Evolutionary conservation across 2,797 vertebrate genomes (phyloP), one percentile per base, ranked within the genome.

Genomic region (Tragopan temminckii): DNA sequence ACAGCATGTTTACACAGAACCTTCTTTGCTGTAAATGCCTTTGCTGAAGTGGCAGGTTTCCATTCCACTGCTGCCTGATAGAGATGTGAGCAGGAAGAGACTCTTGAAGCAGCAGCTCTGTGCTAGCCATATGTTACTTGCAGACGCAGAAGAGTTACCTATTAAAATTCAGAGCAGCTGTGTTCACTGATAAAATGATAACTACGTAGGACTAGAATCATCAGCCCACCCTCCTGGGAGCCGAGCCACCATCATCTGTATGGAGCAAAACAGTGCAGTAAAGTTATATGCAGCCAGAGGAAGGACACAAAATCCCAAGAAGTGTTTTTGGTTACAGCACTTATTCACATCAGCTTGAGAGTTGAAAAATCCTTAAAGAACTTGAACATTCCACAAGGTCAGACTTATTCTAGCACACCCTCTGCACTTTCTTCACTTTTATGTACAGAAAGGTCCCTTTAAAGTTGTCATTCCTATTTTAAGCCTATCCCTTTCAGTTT

Each of bases 161-260:
- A 91, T 96, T 93, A 72, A 95, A 89, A 96, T 96, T 92, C 95
- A 94, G 90, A 95, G 90, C 88, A 96, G 68, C 89, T 97, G 93
- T 78, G 43, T 77, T 94, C 88, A 78, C n/a, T 87, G 85, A 85
- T 86, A 96, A 95, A 96, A 93, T 70, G 87, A 82, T 88, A 93
- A 90, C 86, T 64, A 38, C 76, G 61, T 36, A 38, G 11, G 48
- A 50, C 68, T 70, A 74, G 48, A 62, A 93, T 64, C 88, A 93
- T 64, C 88, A 78, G 71, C 66, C 82, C 67, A 7, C 70, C 82
- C 83, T 89, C 91, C 45, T 9, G 40, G 50, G 91, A 96, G 69
- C 53, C 50, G 33, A 91, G 87, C 82, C 75, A 80, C 91, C 77
- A 74, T 70, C 17, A 4, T 53, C 61, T 55, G 17, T 52, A 19